Evolutionary conservation across 2,888 invertebrate genomes (phyloP).

Genomic region (Miltochrista miniata): DNA sequence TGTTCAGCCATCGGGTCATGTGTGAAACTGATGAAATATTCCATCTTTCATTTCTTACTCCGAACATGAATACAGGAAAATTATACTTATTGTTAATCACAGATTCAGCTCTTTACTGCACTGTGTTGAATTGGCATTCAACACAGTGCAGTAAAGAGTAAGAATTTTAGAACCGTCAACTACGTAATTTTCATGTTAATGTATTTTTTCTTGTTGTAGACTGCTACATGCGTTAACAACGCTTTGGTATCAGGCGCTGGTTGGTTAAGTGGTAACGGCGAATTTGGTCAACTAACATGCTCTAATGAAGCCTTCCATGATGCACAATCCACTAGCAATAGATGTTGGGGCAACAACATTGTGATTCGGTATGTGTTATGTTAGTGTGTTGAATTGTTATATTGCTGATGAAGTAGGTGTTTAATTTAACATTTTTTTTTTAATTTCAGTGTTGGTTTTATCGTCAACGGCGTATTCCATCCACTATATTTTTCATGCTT

Average conservation of each 20-base stretch:
- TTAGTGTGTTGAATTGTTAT: not conserved
- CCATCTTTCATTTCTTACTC: no score
- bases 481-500: conserved; percentile 79
- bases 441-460: conserved; percentile 76
- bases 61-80: no score
- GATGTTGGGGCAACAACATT: conserved; percentile 65
- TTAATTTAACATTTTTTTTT: not conserved
- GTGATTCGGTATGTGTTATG: conserved; percentile 43
- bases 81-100: no score
- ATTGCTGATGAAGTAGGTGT: no score
- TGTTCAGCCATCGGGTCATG: no score
- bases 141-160: no score
- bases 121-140: no score
- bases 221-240: conserved; percentile 46
- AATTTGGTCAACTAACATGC: conserved; percentile 68
- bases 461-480: conserved; percentile 69
- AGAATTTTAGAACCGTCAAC: no score
- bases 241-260: conserved; percentile 55
- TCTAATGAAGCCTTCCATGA: conserved; percentile 59
- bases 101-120: no score
- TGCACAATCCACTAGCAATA: conserved; percentile 61
- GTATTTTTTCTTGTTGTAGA: not conserved
- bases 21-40: no score
- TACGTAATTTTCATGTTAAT: no score
- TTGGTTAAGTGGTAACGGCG: conserved; percentile 60